Evolutionary conservation across 2,797 vertebrate genomes (phyloP).

Genomic region (Myripristis jacobus): DNA sequence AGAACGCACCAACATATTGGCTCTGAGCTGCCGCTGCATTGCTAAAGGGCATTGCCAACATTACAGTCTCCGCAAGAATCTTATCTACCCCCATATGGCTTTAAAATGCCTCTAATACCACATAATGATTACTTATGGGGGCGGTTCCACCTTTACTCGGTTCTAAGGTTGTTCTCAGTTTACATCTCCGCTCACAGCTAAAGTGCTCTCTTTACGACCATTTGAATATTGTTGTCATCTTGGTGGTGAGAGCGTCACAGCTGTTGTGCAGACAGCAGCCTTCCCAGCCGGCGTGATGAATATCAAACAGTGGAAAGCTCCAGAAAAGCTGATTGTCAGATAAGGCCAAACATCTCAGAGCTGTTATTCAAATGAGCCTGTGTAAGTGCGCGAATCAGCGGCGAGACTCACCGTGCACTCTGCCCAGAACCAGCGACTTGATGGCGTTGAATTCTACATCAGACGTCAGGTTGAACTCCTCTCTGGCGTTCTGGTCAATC

Average conservation of each 20-base stretch:
- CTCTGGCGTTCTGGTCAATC: slow-evolving; percentile 88
- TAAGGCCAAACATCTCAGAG: slow-evolving; percentile 35
- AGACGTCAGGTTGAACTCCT: slow-evolving; percentile 89
- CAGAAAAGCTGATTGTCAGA: slow-evolving; percentile 16
- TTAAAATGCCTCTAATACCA: slow-evolving; percentile 29
- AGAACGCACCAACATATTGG: slow-evolving; percentile 9
- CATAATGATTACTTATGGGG: slow-evolving; percentile 26
- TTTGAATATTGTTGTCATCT: slow-evolving; percentile 45
- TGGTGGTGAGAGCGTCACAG: slow-evolving; percentile 30
- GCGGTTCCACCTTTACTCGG: slow-evolving; percentile 20
- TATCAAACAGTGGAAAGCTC: slow-evolving; percentile 30
- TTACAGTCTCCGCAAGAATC: slow-evolving; percentile 13
- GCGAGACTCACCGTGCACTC: slow-evolving; percentile 88
- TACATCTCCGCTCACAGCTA: slow-evolving; percentile 9
- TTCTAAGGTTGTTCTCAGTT: slow-evolving; percentile 16
- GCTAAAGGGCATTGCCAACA: neutral
- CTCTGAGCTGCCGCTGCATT: slow-evolving; percentile 35
- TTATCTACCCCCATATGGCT: neutral
- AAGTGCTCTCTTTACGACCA: slow-evolving; percentile 37
- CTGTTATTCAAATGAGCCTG: slow-evolving; percentile 47
- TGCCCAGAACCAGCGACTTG: slow-evolving; percentile 89
- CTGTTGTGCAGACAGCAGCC: slow-evolving; percentile 21
- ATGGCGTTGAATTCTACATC: slow-evolving; percentile 90
- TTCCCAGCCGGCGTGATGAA: slow-evolving; percentile 21
- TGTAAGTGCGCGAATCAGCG: slow-evolving; percentile 26